Evolutionary conservation across 2,888 invertebrate species (phyloP).

Genomic region (Fragum fragum): DNA sequence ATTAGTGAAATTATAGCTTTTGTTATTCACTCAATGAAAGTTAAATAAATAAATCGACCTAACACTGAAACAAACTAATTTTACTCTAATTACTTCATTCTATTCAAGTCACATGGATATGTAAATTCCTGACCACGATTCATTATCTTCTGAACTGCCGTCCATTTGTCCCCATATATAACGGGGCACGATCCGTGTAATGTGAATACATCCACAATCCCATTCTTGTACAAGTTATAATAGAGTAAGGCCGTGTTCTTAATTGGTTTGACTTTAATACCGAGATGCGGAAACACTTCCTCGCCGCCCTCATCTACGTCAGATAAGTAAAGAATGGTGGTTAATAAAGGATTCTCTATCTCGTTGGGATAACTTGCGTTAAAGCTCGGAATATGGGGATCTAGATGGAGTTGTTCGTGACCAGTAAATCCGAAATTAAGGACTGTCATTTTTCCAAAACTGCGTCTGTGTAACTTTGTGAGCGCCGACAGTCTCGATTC

Average conservation of each 20-base stretch:
- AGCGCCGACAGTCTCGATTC: background rate
- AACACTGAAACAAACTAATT: too few species aligned
- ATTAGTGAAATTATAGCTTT: too few species aligned
- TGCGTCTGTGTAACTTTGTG: background rate
- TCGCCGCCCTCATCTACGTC: slow-evolving; percentile 7
- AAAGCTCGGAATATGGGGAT: background rate
- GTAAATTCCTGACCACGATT: slow-evolving; percentile 26
- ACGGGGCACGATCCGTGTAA: slow-evolving; percentile 19
- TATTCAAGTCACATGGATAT: slow-evolving; percentile 18
- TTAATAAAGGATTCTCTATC: slow-evolving; percentile 1
- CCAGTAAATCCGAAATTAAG: background rate
- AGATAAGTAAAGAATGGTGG: background rate
- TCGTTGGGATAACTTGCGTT: background rate
- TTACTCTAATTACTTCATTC: background rate
- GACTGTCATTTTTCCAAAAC: background rate
- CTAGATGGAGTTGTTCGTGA: background rate
- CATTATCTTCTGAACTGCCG: background rate
- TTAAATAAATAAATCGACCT: too few species aligned
- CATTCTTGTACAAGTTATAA: slow-evolving; percentile 11
- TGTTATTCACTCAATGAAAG: too few species aligned
- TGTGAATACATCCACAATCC: background rate
- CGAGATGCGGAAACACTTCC: slow-evolving; percentile 1
- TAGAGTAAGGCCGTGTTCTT: background rate
- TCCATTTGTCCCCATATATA: slow-evolving; percentile 16
- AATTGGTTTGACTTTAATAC: background rate